These are phyloP conservation scores for Sinonovacula constricta DNA, from an alignment of 1,140 invertebrate genomes.

Conservation along the genomic window DNA sequence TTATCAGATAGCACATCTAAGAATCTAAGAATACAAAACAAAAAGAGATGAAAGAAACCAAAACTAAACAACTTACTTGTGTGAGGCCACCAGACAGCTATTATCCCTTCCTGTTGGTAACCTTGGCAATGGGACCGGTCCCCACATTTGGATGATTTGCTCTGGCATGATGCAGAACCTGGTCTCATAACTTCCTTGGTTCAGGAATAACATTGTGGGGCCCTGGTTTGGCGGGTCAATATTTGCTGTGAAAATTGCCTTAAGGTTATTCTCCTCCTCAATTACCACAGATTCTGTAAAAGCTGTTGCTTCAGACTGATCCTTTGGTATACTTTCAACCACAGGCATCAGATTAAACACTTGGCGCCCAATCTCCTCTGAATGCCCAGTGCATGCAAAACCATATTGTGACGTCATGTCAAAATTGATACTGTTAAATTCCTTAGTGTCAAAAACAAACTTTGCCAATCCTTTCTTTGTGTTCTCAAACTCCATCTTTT, in stretches of 20 bases:
- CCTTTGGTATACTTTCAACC: conserved; percentile 53
- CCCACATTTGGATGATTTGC: conserved; percentile 75
- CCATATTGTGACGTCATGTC: conserved; percentile 49
- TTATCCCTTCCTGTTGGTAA: conserved; percentile 71
- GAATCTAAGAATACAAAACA: background rate
- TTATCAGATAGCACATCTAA: no score
- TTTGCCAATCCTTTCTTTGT: conserved; percentile 54
- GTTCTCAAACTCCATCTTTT: conserved; percentile 59
- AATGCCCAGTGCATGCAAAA: conserved; percentile 48
- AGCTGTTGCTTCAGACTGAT: conserved; percentile 12
- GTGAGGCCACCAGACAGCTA: conserved; percentile 74
- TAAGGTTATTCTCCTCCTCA: conserved; percentile 55
- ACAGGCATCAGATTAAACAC: conserved; percentile 55
- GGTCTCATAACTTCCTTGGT: conserved; percentile 63
- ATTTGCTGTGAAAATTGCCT: conserved; percentile 51
- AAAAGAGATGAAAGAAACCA: background rate
- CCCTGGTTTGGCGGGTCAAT: conserved; percentile 61
- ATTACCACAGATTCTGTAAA: conserved; percentile 44
- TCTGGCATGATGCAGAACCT: conserved; percentile 74
- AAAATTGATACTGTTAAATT: conserved; percentile 60
- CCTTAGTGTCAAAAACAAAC: conserved; percentile 64
- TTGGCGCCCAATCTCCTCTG: conserved; percentile 54
- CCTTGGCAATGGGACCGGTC: conserved; percentile 72
- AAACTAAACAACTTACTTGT: conserved; percentile 66
- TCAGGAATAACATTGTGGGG: conserved; percentile 59